Evolutionary conservation across 1,140 invertebrate species (phyloP), one percentile per base, ranked within the genome.

Genomic region (Penaeus chinensis): DNA sequence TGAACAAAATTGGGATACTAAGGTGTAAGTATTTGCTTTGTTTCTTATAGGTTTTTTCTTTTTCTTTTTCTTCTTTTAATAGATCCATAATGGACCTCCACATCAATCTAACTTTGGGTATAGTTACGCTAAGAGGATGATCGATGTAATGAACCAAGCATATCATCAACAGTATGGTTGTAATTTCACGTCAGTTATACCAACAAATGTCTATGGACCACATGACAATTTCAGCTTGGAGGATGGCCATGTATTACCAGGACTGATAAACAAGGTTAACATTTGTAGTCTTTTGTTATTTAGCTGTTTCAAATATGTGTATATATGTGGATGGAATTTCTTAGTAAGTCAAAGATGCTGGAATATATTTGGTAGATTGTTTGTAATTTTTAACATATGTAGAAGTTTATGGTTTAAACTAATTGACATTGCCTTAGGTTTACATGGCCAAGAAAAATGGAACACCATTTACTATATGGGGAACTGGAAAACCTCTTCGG

Each of bases 51-150:
- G 54, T 20, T 47, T 65, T 24, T 18, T 47, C 19, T n/a, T 47
- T 54, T 78, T 7, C 69, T 79, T 85, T 65, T n/a, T n/a, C n/a
- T n/a, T 90, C 65, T 66, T 18, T 8, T 84, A 66, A 71, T 91
- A 97, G 96, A 93, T 99, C 83, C 98, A 99, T 91, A 96, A 98
- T 93, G 99, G 99, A 2, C 98, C 98, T 7, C 99, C 99, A 20
- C 99, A 99, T 93, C 92, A 94, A 10, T 99, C 98, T 4, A 99
- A 99, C 92, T 99, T 97, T 94, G 99, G 99, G 3, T 99, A 99
- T 91, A 98, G 98, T 90, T 98, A 99, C 93, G 98, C 99, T 0
- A 99, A 99, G 93, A 94, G 99, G 91, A 94, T 99, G 93, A 98
- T 99, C 91, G 98, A 99, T 93, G 93, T 99, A 65, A 94, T 96